Evolutionary conservation across 2,113 vertebrate genomes (phyloP).

Genomic region (Elgaria multicarinata): DNA sequence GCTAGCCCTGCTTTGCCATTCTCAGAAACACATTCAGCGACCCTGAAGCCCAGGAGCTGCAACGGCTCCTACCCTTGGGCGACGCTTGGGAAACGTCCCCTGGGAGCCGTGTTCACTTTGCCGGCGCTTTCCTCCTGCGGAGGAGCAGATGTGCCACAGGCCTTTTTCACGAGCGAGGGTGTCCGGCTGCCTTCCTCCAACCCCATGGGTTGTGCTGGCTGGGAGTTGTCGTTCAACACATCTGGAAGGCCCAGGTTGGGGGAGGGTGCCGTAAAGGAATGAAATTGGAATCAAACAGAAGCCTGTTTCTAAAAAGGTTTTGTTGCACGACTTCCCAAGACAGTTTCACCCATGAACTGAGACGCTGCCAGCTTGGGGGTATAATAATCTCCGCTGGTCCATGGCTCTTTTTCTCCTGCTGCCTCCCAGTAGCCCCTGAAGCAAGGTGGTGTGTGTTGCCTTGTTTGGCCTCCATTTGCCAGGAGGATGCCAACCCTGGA

Average conservation of each 20-base stretch:
- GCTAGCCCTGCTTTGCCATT: neutral
- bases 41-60: constrained; percentile 28
- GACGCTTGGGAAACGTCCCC: neutral
- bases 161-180: neutral
- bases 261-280: neutral
- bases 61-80: too few species aligned
- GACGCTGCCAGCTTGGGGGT: constrained; percentile 6
- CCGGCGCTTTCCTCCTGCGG: neutral
- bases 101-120: neutral
- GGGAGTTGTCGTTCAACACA: neutral
- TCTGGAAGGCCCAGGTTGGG: neutral
- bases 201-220: neutral
- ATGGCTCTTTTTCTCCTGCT: too few species aligned
- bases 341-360: neutral
- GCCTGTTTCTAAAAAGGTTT: neutral
- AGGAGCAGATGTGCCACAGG: neutral
- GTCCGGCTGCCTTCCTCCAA: neutral
- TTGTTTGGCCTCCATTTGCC: neutral
- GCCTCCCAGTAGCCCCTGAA: neutral
- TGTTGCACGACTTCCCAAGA: neutral
- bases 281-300: neutral
- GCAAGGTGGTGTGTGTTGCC: neutral
- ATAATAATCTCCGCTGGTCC: neutral
- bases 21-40: constrained; percentile 43
- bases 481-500: neutral